Evolutionary conservation across 1,140 invertebrate species (phyloP).

Genomic region (Bombus impatiens): DNA sequence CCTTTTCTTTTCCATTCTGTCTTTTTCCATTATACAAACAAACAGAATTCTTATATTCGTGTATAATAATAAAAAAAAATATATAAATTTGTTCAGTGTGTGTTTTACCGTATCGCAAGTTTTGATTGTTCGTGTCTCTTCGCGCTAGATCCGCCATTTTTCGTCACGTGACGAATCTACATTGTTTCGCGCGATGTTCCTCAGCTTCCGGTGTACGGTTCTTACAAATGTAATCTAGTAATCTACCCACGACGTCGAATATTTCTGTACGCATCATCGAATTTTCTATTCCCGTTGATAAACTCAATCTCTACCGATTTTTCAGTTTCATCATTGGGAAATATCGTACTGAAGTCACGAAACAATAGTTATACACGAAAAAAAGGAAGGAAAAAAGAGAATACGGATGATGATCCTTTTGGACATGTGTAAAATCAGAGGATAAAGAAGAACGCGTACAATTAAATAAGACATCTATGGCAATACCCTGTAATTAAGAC

Average conservation of each 20-base stretch:
- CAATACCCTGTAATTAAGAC: constrained; percentile 19
- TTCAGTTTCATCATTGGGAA: neutral
- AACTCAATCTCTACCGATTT: neutral
- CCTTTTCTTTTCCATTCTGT: neutral
- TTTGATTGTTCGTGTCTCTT: neutral
- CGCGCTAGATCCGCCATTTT: neutral
- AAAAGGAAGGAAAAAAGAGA: too few relatives aligned
- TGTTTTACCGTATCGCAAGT: neutral
- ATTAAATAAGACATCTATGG: constrained; percentile 27
- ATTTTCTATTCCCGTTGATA: neutral
- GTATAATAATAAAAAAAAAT: neutral
- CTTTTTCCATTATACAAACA: neutral
- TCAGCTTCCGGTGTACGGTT: neutral
- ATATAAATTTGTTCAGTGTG: neutral
- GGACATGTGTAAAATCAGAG: neutral
- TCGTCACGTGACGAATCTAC: neutral
- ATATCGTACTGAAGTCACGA: neutral
- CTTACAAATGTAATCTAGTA: neutral
- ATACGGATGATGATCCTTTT: neutral
- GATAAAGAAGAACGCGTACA: neutral
- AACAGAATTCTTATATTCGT: neutral
- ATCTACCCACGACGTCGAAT: neutral
- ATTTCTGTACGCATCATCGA: neutral
- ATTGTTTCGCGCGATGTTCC: neutral
- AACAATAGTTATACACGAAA: neutral